phyloP scores from a whole-genome alignment of 2,888 invertebrate species.

The Acanthoscelides obtectus region DNA sequence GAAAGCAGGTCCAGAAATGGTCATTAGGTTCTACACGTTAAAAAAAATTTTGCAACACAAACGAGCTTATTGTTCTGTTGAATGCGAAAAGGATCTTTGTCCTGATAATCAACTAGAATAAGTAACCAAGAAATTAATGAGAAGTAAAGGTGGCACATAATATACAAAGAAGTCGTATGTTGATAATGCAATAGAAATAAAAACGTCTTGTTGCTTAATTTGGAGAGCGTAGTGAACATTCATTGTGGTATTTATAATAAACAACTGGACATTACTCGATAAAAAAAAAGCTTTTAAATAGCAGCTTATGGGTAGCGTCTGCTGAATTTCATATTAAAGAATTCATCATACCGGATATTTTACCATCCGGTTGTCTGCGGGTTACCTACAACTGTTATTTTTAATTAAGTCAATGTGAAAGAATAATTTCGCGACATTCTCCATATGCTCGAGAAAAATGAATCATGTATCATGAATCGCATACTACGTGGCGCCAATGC shows the following conservation, averaged over 20 bases:
- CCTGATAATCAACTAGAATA: not conserved
- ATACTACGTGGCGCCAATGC: too few relatives aligned
- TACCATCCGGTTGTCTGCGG: not conserved
- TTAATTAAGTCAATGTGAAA: too few relatives aligned
- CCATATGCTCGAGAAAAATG: too few relatives aligned
- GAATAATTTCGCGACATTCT: too few relatives aligned
- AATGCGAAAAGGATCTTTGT: not conserved
- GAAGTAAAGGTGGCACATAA: not conserved
- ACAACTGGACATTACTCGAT: not conserved
- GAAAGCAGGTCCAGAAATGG: not conserved
- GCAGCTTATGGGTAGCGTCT: not conserved
- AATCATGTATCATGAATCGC: too few relatives aligned
- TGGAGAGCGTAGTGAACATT: not conserved
- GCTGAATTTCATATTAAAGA: not conserved
- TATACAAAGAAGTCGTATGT: not conserved
- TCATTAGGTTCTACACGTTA: too few relatives aligned
- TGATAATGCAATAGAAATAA: not conserved
- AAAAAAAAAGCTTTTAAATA: not conserved
- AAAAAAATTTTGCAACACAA: not conserved
- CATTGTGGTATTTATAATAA: not conserved
- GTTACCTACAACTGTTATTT: too few relatives aligned
- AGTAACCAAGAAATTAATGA: not conserved
- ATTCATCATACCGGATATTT: not conserved
- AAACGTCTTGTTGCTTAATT: not conserved
- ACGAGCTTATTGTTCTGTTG: not conserved